phyloP scores from a whole-genome alignment of 2,888 invertebrate species.

The Philhelius pedissequus region DNA sequence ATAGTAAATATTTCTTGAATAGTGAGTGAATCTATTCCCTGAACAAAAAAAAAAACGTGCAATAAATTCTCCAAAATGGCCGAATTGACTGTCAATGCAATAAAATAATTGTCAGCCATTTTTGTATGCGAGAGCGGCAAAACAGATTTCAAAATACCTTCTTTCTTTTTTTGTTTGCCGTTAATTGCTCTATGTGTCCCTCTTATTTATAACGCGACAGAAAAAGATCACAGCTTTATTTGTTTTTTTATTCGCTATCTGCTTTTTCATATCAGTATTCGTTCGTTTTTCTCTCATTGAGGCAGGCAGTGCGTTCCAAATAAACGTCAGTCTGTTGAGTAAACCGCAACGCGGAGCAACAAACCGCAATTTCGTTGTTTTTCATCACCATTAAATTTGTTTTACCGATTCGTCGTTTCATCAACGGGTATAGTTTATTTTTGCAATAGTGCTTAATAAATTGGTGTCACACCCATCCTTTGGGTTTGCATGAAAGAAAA shows the following conservation, averaged over 20 bases:
- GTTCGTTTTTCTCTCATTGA: constrained; percentile 42
- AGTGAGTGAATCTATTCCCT: background rate
- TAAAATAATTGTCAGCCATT: constrained; percentile 47
- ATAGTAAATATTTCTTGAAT: background rate
- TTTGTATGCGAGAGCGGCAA: constrained; percentile 38
- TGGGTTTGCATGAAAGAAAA: background rate
- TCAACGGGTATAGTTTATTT: background rate
- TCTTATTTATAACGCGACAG: background rate
- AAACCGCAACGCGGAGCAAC: constrained; percentile 43
- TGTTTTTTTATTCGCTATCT: background rate
- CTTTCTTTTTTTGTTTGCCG: constrained; percentile 40
- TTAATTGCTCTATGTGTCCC: constrained; percentile 13
- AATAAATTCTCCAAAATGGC: constrained; percentile 55
- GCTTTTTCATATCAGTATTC: constrained; percentile 41
- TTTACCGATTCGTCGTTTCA: background rate
- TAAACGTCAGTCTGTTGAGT: constrained; percentile 62
- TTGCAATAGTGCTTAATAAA: background rate
- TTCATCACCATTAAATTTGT: background rate
- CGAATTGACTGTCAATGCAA: constrained; percentile 56
- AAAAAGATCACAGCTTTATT: background rate
- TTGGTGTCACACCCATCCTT: background rate
- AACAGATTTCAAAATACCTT: background rate
- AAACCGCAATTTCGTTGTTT: background rate
- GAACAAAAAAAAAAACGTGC: constrained; percentile 17
- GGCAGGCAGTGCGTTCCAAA: constrained; percentile 42